Evolutionary conservation across 2,113 vertebrate genomes (phyloP), one percentile per base, ranked within the genome.

Genomic region (Megaceryle torquata): DNA sequence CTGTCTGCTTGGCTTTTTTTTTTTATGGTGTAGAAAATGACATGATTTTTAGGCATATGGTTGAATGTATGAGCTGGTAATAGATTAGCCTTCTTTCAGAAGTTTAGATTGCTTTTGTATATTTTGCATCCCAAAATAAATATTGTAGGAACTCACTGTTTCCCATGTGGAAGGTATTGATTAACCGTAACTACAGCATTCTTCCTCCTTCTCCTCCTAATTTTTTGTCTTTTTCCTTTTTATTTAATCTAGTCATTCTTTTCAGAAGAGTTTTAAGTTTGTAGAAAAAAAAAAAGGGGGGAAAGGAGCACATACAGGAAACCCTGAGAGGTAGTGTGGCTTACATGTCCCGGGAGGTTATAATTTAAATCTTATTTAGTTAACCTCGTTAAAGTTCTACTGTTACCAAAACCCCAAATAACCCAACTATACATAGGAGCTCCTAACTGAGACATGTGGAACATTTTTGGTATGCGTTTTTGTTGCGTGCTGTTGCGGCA

Each of bases 321-420:
- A 81, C 13, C 8, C 41, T 78, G 60, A 64, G 88, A 90, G 57
- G 24, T 64, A 60, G 13, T 1, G 1, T 60, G 76, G 51, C 39
- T 81, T 86, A 82, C 43, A 33, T 54, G 26, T 72, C 51, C 65
- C 53, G 65, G 51, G 39, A 91, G 61, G 65, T 94, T 61, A 41
- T 0, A 1, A 69, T 86, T 84, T 88, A 93, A 91, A 71, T 48
- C 60, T 92, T 84, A 51, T 76, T 96, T 95, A 54, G 69, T 88
- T 96, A 93, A 94, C 83, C 44, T 53, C 64, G 65, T 81, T 93
- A 84, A 91, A 59, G 20, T 77, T 78, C 86, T 85, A 25, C 59
- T 60, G 35, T 90, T 96, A 91, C 60, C 46, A 56, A 93, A 90
- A 13, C 25, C 46, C 31, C 37, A 53, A 28, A 51, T 46, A 60